These are phyloP conservation scores for Acanthurus leucopareius DNA, from an alignment of 2,797 vertebrate genomes.

Conservation along the genomic window DNA sequence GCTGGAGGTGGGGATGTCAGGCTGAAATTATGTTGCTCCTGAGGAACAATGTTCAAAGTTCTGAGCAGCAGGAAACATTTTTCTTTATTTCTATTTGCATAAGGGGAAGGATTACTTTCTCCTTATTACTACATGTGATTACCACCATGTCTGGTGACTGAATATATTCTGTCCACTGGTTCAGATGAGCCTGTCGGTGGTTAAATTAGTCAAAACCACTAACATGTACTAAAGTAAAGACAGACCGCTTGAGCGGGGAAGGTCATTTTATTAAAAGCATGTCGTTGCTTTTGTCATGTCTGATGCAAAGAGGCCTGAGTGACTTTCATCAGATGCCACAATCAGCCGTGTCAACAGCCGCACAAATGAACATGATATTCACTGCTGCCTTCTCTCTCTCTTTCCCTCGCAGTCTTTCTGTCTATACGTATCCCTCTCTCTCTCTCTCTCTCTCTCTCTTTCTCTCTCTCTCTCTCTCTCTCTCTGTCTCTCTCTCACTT, in stretches of 20 bases:
- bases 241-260: slow-evolving; percentile 63
- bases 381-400: slow-evolving; percentile 46
- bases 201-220: slow-evolving; percentile 77
- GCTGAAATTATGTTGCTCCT: slow-evolving; percentile 32
- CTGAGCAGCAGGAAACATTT: slow-evolving; percentile 29
- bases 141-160: slow-evolving; percentile 63
- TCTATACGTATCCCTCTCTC: slow-evolving; percentile 55
- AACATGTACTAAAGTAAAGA: slow-evolving; percentile 67
- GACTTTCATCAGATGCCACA: slow-evolving; percentile 47
- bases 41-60: slow-evolving; percentile 34
- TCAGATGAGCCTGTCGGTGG: slow-evolving; percentile 70
- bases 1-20: slow-evolving; percentile 33
- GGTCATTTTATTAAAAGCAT: slow-evolving; percentile 75
- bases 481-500: slow-evolving; percentile 67
- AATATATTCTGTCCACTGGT: slow-evolving; percentile 73
- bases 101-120: slow-evolving; percentile 43
- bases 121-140: slow-evolving; percentile 47
- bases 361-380: slow-evolving; percentile 59
- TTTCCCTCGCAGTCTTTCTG: neutral
- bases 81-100: slow-evolving; percentile 13
- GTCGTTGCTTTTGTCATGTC: slow-evolving; percentile 62
- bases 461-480: slow-evolving; percentile 76
- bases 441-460: slow-evolving; percentile 22
- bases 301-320: slow-evolving; percentile 42
- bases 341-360: slow-evolving; percentile 58